Conservation (phyloP, 23 tunicate species). For the Halocynthia roretzi region DNA sequence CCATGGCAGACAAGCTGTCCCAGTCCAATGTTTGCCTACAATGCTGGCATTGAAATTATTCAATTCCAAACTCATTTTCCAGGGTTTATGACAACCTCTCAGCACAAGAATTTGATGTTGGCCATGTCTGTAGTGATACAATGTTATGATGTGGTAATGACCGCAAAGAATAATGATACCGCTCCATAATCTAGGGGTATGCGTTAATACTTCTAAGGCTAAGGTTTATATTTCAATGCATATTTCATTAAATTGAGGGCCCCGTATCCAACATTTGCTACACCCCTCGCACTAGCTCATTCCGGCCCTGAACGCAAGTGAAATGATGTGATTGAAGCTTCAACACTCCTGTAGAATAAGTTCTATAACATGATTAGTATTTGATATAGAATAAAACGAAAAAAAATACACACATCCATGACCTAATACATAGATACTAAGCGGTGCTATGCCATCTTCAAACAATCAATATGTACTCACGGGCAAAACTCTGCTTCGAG, state of each 20-base stretch:
- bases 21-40: conserved; percentile 28
- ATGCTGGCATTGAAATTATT: conserved; percentile 1
- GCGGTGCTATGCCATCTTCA: neutral
- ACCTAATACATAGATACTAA: neutral
- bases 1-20: conserved; percentile 60
- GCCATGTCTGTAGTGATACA: conserved; percentile 38
- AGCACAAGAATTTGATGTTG: conserved; percentile 55
- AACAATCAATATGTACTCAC: conserved; percentile 16
- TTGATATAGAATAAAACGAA: neutral
- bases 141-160: no score
- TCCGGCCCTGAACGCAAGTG: no score
- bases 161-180: neutral
- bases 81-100: conserved; percentile 43
- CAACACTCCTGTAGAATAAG: no score
- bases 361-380: no score
- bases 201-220: no score
- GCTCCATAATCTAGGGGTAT: no score
- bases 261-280: no score
- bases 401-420: neutral
- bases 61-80: conserved; percentile 42
- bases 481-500: conserved; percentile 76
- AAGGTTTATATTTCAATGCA: no score
- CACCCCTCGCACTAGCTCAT: no score
- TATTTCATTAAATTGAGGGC: no score
- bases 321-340: no score